Evolutionary conservation across 1,140 invertebrate genomes (phyloP), one percentile per base, ranked within the genome.

Genomic region (Colletes gigas): DNA sequence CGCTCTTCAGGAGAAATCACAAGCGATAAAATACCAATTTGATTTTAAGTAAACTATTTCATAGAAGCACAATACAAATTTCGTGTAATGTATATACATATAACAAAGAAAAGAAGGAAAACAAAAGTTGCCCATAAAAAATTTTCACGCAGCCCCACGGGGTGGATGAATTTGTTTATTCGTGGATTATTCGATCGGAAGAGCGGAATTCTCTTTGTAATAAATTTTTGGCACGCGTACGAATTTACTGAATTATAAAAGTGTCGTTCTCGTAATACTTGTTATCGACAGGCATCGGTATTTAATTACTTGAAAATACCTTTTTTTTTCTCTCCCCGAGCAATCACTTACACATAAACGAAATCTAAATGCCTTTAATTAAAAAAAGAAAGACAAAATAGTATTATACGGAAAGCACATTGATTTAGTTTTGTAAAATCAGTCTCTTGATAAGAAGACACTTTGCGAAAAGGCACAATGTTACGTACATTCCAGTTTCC

Each of bases 371-470:
- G 21, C 21, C 17, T 30, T 60, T 19, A 7, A 52, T 17, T 44
- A 62, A 66, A 9, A 9, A 14, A 59, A 14, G 17, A 62, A 39
- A 52, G 12, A 71, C 5, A 10, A 21, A 78, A 12, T 12, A 57
- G 54, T 14, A 5, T 30, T 47, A 15, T 70, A 19, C 1, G 5
- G 63, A 17, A 54, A 30, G 19, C n/a, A 19, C 54, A 55, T 63
- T 70, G 30, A n/a, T 78, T 44, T 52, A 78, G 50, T 62, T 80
- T 80, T 71, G 69, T 50, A 77, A 78, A 21, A 76, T 39, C 72
- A 83, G 83, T 86, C 85, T 87, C 71, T 84, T 68, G n/a, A 50
- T 74, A 41, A 52, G 15, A 75, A 81, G 65, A 67, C 17, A 63
- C 30, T 52, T 60, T 67, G 21, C 14, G 19, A 17, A 78, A 81